Conservation (phyloP, 1,140 invertebrate genomes). For the Euborellia annulipes region DNA sequence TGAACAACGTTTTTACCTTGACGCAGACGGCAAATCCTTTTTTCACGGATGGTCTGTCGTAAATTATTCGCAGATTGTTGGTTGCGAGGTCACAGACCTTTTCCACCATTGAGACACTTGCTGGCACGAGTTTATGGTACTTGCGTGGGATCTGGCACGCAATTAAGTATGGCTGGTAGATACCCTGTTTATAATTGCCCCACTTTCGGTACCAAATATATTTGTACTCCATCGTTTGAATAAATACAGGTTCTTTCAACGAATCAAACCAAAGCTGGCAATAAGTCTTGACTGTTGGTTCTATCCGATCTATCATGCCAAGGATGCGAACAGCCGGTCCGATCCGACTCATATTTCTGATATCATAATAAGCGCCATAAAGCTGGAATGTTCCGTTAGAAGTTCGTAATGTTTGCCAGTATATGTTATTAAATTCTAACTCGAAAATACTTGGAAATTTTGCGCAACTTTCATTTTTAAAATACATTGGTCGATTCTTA, state of each 20-base stretch:
- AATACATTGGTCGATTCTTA: slow-evolving; percentile 51
- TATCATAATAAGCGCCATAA: slow-evolving; percentile 79
- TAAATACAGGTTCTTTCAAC: slow-evolving; percentile 58
- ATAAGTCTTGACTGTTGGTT: slow-evolving; percentile 62
- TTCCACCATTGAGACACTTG: slow-evolving; percentile 74
- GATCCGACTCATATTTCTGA: slow-evolving; percentile 52
- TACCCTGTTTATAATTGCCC: slow-evolving; percentile 85
- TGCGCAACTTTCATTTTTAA: slow-evolving; percentile 57
- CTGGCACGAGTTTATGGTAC: slow-evolving; percentile 54
- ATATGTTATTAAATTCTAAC: slow-evolving; percentile 80
- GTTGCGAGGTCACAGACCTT: slow-evolving; percentile 67
- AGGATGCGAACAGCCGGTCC: slow-evolving; percentile 72
- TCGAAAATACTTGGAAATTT: slow-evolving; percentile 72
- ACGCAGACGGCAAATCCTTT: slow-evolving; percentile 87
- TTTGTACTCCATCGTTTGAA: slow-evolving; percentile 73
- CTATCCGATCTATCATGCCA: slow-evolving; percentile 77
- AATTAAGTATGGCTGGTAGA: slow-evolving; percentile 80
- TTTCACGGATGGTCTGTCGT: slow-evolving; percentile 51
- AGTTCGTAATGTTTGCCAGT: slow-evolving; percentile 70
- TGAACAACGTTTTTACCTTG: no score
- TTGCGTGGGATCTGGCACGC: slow-evolving; percentile 66
- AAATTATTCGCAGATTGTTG: slow-evolving; percentile 75
- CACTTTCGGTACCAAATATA: slow-evolving; percentile 90
- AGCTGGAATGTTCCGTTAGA: slow-evolving; percentile 75
- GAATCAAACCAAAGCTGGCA: slow-evolving; percentile 86